These are phyloP conservation scores for Pedetes capensis DNA, from an alignment of 2,113 vertebrate genomes.

Conservation along the genomic window DNA sequence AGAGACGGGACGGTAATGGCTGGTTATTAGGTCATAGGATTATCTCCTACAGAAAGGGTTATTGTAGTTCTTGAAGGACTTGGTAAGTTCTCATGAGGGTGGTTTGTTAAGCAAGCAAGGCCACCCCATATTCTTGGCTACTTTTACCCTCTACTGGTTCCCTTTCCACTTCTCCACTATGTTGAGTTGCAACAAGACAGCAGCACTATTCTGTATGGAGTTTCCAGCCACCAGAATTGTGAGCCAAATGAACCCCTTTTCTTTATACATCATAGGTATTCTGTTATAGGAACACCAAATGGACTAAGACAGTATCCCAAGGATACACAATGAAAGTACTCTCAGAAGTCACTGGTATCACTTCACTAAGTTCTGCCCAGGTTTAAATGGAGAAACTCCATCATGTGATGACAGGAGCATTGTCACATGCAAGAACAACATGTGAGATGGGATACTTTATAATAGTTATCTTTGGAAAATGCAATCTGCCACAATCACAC, in stretches of 20 bases:
- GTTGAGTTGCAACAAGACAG: background rate
- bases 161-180: background rate
- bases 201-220: background rate
- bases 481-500: background rate
- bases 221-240: background rate
- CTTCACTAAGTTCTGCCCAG: background rate
- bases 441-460: rapidly evolving
- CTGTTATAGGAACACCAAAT: background rate
- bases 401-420: background rate
- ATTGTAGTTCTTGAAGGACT: background rate
- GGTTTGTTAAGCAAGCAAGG: background rate
- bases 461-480: background rate
- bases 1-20: background rate
- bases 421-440: background rate
- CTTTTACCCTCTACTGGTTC: background rate
- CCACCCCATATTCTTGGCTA: background rate
- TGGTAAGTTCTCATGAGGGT: background rate
- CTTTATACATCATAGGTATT: background rate
- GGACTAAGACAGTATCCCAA: background rate
- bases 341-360: background rate
- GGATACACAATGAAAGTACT: background rate
- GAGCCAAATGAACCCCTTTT: background rate
- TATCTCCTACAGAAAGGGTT: background rate
- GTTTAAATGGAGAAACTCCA: background rate
- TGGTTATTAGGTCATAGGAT: background rate